These are phyloP conservation scores for Dreissena polymorpha DNA, from an alignment of 1,140 invertebrate species.

Conservation along the genomic window DNA sequence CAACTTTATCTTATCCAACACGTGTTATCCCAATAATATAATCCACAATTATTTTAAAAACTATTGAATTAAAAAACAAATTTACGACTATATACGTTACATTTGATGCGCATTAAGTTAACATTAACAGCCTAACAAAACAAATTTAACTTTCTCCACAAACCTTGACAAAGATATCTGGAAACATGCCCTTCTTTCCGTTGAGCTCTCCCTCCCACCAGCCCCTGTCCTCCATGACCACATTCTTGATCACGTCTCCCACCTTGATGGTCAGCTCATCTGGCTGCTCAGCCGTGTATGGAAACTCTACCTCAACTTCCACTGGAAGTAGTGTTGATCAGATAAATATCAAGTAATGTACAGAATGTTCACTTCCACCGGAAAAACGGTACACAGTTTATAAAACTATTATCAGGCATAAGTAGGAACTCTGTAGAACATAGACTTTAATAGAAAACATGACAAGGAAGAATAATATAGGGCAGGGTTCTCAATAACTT, in stretches of 20 bases:
- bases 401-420: too few relatives aligned
- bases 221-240: conserved; percentile 84
- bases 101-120: too few relatives aligned
- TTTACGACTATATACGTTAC: too few relatives aligned
- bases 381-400: too few relatives aligned
- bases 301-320: conserved; percentile 75
- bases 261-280: conserved; percentile 93
- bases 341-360: not conserved
- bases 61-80: too few relatives aligned
- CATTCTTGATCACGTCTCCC: conserved; percentile 93
- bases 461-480: too few relatives aligned
- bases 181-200: conserved; percentile 80
- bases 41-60: too few relatives aligned
- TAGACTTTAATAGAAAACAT: too few relatives aligned
- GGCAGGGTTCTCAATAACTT: too few relatives aligned
- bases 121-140: too few relatives aligned
- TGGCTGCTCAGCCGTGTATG: conserved; percentile 78
- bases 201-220: conserved; percentile 81
- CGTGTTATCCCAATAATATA: too few relatives aligned
- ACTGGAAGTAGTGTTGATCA: not conserved
- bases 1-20: too few relatives aligned
- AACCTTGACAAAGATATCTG: conserved; percentile 81
- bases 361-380: not conserved
- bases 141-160: not conserved
- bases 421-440: not conserved